Evolutionary conservation across 2,888 invertebrate genomes (phyloP).

Genomic region (Dryococelus australis): DNA sequence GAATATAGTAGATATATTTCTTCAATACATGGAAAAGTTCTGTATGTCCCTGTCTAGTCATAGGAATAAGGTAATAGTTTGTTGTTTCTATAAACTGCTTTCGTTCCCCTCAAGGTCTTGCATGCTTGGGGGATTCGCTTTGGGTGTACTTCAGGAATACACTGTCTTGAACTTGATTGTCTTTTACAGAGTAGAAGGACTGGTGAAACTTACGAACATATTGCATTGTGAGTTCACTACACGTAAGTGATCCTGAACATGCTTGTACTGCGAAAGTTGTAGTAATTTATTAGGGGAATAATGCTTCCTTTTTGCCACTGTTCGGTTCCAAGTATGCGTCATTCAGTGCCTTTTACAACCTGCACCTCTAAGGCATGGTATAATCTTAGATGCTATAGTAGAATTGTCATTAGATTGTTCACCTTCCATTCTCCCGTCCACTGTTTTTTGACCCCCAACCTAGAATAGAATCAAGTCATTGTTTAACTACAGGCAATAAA

Average conservation of each 20-base stretch:
- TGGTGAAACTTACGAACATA: conserved; percentile 4
- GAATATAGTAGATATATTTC: neutral
- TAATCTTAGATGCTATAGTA: neutral
- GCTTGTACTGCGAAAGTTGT: conserved; percentile 4
- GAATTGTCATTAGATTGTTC: too few species aligned
- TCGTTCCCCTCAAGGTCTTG: neutral
- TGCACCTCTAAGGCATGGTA: neutral
- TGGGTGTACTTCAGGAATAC: neutral
- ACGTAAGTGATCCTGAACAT: too few species aligned
- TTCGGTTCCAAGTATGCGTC: neutral
- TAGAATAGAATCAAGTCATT: too few species aligned
- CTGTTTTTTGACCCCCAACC: too few species aligned
- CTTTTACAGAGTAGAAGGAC: neutral
- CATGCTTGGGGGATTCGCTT: conserved; percentile 20
- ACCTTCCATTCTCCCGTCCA: too few species aligned
- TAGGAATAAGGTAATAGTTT: neutral
- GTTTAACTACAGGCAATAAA: too few species aligned
- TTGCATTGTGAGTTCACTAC: too few species aligned
- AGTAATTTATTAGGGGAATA: neutral
- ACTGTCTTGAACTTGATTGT: conserved; percentile 13
- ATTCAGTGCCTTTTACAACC: conserved; percentile 1
- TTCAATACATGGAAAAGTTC: neutral
- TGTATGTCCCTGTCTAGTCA: neutral
- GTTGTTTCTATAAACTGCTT: neutral
- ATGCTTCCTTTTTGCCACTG: neutral